Conservation (phyloP, 2,888 invertebrate genomes). For the Elegia similella region DNA sequence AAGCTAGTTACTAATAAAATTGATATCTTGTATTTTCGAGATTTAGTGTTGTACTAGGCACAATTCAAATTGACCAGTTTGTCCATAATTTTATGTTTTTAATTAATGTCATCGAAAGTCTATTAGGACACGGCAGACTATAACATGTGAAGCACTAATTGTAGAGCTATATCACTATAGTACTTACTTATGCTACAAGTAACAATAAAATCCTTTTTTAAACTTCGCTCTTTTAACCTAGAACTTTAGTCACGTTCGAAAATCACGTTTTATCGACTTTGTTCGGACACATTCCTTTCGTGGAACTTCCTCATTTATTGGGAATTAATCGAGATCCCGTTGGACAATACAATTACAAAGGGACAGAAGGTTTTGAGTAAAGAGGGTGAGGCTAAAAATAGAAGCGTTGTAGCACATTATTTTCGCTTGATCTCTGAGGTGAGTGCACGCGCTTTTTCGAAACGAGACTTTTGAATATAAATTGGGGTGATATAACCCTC, state of each 20-base stretch:
- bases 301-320: constrained; percentile 3
- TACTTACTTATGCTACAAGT: no score
- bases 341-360: constrained; percentile 11
- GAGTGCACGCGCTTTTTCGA: neutral
- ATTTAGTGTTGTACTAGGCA: no score
- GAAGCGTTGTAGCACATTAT: constrained; percentile 2
- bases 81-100: no score
- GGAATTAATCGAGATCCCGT: constrained; percentile 6
- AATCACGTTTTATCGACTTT: neutral
- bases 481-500: no score
- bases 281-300: neutral
- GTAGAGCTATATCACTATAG: no score
- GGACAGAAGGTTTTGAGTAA: constrained; percentile 5
- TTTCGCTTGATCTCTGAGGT: constrained; percentile 5
- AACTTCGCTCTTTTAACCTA: neutral
- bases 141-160: no score
- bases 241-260: neutral
- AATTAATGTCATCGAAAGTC: no score
- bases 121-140: no score
- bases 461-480: neutral
- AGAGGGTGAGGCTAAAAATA: constrained; percentile 9
- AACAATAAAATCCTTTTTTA: no score
- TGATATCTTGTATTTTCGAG: no score
- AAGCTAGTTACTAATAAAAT: no score
- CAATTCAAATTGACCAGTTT: no score